phyloP scores from a whole-genome alignment of 1,140 invertebrate species.

The Semibalanus balanoides region DNA sequence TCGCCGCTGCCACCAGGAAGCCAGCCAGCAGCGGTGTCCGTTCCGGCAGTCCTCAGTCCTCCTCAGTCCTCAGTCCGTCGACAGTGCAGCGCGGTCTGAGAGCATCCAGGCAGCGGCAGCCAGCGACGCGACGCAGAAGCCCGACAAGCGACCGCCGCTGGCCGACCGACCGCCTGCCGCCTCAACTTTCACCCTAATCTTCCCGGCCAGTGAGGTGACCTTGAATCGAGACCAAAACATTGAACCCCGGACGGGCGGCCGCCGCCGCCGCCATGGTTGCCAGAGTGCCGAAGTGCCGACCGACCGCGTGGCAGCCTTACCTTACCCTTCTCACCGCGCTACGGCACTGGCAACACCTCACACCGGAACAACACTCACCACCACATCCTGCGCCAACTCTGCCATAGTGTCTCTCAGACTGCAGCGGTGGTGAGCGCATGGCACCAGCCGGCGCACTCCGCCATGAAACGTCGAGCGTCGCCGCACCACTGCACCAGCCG shows the following conservation, averaged over 20 bases:
- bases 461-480: not conserved
- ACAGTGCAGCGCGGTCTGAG: too few relatives aligned
- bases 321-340: too few relatives aligned
- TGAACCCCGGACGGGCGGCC: not conserved
- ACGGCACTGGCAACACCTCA: too few relatives aligned
- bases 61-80: too few relatives aligned
- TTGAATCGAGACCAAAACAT: not conserved
- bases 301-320: not conserved
- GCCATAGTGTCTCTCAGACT: not conserved
- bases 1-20: constrained; percentile 4
- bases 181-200: not conserved
- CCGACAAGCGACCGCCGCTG: too few relatives aligned
- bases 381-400: not conserved
- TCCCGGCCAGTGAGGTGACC: not conserved
- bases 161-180: too few relatives aligned
- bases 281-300: too few relatives aligned
- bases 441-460: not conserved
- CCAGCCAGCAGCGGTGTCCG: not conserved
- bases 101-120: too few relatives aligned
- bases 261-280: not conserved
- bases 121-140: too few relatives aligned
- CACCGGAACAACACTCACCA: not conserved
- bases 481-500: too few relatives aligned
- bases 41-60: too few relatives aligned
- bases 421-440: not conserved